A percentile compares a stretch with the other conserved stretches of the same genome.
Conservation (phyloP, 2,797 vertebrate species). For the Microtus agrestis region DNA sequence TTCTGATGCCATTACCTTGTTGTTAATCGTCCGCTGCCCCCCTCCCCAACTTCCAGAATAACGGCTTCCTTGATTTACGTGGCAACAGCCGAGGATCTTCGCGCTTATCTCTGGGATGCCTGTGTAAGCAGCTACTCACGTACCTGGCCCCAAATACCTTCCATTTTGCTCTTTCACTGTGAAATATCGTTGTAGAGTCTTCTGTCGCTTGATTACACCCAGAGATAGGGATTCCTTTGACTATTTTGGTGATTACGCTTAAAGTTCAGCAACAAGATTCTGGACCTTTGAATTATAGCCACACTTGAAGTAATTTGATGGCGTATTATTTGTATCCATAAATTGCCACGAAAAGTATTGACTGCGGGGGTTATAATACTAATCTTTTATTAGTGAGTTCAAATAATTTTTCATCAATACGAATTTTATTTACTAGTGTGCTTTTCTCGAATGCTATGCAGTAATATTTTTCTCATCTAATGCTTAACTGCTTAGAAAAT, state of each 20-base stretch:
- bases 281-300: conserved; percentile 58
- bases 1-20: not conserved
- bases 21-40: not conserved
- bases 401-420: conserved; percentile 74
- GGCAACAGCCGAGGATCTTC: not conserved
- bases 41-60: not conserved
- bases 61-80: conserved; percentile 20
- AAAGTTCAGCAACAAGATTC: conserved; percentile 70
- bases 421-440: conserved; percentile 81
- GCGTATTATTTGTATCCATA: conserved; percentile 74
- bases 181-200: conserved; percentile 48
- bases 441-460: conserved; percentile 48
- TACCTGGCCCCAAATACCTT: not conserved
- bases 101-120: not conserved
- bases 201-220: not conserved
- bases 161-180: not conserved
- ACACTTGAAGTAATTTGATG: conserved; percentile 78
- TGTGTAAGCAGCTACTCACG: not conserved
- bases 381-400: conserved; percentile 80
- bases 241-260: conserved; percentile 57
- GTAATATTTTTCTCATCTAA: conserved; percentile 72
- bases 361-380: conserved; percentile 74
- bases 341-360: conserved; percentile 72
- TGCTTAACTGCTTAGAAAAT: conserved; percentile 80
- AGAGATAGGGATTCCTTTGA: conserved; percentile 42